Evolutionary conservation across 2,797 vertebrate genomes (phyloP).

Genomic region (Eremophila alpestris): DNA sequence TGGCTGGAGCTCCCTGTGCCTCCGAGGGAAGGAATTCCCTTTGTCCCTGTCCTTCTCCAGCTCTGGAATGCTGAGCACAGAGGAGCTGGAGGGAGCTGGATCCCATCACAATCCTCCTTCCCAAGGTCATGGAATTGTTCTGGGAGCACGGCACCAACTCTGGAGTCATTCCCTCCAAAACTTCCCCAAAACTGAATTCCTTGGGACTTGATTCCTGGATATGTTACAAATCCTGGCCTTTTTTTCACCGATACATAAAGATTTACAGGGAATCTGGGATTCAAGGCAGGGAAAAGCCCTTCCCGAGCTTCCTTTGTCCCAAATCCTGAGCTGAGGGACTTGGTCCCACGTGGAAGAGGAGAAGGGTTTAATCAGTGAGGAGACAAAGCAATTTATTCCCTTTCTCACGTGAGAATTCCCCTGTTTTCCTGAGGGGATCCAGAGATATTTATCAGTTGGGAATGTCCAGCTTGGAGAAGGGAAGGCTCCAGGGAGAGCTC

Average conservation of each 20-base stretch:
- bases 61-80: neutral
- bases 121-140: neutral
- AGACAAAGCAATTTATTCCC: neutral
- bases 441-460: neutral
- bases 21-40: neutral
- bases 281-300: neutral
- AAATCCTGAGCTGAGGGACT: neutral
- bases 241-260: neutral
- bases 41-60: neutral
- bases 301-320: neutral
- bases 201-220: neutral
- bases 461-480: rapidly evolving
- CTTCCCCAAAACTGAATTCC: neutral
- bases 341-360: rapidly evolving
- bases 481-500: neutral
- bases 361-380: neutral
- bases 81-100: neutral
- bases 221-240: rapidly evolving
- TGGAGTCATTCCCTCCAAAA: neutral
- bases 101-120: neutral
- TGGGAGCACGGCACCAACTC: rapidly evolving
- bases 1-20: neutral
- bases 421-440: neutral
- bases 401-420: neutral
- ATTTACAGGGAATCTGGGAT: neutral